Percentiles rank a stretch among this genome's conserved stretches.
These are phyloP conservation scores for Metacarcinus magister DNA, from an alignment of 2,888 invertebrate species.

Conservation along the genomic window DNA sequence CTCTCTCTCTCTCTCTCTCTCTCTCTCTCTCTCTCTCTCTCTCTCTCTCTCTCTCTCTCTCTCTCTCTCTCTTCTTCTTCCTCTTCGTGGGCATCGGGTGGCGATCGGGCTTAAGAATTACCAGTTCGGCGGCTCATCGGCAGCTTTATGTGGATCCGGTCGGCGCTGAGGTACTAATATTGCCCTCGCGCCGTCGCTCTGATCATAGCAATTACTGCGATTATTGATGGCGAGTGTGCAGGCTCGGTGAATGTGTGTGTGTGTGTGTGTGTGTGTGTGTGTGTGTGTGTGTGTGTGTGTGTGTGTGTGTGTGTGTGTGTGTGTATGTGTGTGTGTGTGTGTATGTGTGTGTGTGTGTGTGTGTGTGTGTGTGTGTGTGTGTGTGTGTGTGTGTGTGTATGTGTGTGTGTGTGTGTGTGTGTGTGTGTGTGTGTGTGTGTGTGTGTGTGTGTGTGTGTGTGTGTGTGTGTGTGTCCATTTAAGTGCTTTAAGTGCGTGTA, in stretches of 20 bases:
- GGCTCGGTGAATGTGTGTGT: not conserved
- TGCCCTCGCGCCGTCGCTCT: not conserved
- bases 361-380: not conserved
- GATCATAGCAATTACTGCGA: not conserved
- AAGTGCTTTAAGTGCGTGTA: not conserved
- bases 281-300: slow-evolving; percentile 33
- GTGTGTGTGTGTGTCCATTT: not conserved
- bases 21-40: too few species aligned
- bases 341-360: not conserved
- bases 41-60: not conserved
- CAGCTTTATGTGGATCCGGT: not conserved
- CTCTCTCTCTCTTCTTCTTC: not conserved
- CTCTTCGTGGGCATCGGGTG: not conserved
- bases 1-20: too few species aligned
- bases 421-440: not conserved
- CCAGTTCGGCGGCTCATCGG: slow-evolving; percentile 27
- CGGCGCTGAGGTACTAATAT: slow-evolving; percentile 12
- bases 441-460: not conserved
- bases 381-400: not conserved
- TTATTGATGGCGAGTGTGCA: not conserved
- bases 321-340: not conserved
- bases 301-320: slow-evolving; percentile 32
- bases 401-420: not conserved
- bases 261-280: not conserved
- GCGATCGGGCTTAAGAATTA: not conserved